phyloP scores from a whole-genome alignment of 2,113 vertebrate genomes.

The Chloebia gouldiae region DNA sequence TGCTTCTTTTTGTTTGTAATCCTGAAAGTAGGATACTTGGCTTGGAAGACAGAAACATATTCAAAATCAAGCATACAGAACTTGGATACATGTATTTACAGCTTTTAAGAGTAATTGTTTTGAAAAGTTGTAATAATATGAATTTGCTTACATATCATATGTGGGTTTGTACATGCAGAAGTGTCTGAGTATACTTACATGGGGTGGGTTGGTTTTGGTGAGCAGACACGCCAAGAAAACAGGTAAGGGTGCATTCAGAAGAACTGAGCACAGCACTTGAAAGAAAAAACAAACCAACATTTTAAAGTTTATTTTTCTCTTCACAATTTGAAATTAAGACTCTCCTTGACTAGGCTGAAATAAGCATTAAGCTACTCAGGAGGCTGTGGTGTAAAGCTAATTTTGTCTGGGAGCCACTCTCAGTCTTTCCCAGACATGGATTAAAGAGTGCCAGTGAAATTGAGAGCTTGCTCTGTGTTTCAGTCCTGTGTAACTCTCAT shows the following conservation, averaged over 20 bases:
- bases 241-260: background rate
- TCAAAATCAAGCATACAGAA: background rate
- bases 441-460: background rate
- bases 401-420: background rate
- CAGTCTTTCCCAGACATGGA: background rate
- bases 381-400: background rate
- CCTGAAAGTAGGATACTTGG: background rate
- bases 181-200: background rate
- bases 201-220: background rate
- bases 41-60: background rate
- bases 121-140: background rate
- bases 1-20: slow-evolving; percentile 3
- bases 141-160: background rate
- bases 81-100: background rate
- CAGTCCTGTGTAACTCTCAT: background rate
- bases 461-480: background rate
- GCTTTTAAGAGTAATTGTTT: background rate
- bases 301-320: background rate
- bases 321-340: background rate
- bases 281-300: background rate
- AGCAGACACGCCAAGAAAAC: background rate
- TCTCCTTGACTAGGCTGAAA: background rate
- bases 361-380: background rate
- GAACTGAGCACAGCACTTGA: background rate
- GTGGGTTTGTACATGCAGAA: background rate